Evolutionary conservation across 2,888 invertebrate species (phyloP).

Genomic region (Scaptomyza caliginosa): DNA sequence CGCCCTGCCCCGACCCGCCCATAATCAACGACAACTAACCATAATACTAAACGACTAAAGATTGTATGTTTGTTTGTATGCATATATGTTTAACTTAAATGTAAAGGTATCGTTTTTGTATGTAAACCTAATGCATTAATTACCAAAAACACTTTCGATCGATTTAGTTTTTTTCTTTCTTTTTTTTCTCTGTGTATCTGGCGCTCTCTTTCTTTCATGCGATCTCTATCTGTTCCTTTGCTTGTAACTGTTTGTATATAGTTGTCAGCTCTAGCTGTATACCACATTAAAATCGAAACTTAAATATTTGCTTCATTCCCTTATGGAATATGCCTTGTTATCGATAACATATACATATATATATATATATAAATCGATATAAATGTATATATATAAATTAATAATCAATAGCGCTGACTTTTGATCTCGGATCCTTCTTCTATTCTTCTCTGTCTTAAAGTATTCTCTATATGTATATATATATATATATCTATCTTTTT

Average conservation of each 20-base stretch:
- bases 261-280: slow-evolving; percentile 59
- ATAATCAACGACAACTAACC: neutral
- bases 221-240: neutral
- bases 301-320: neutral
- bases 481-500: slow-evolving; percentile 4
- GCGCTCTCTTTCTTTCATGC: neutral
- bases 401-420: slow-evolving; percentile 31
- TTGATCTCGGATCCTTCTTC: slow-evolving; percentile 26
- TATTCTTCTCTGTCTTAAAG: neutral
- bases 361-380: neutral
- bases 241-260: slow-evolving; percentile 36
- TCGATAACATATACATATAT: neutral
- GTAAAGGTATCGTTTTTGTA: neutral
- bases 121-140: slow-evolving; percentile 8
- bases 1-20: neutral
- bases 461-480: neutral
- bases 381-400: neutral
- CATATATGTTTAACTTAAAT: neutral
- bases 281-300: slow-evolving; percentile 1
- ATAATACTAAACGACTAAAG: slow-evolving; percentile 5
- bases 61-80: slow-evolving; percentile 7
- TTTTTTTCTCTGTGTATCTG: neutral
- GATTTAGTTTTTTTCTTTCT: neutral
- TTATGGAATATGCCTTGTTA: slow-evolving; percentile 1
- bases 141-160: neutral